A percentile compares a stretch with the other conserved stretches of the same genome.
Conservation (phyloP, 2,113 vertebrate species). For the Triplophysa siluroides region DNA sequence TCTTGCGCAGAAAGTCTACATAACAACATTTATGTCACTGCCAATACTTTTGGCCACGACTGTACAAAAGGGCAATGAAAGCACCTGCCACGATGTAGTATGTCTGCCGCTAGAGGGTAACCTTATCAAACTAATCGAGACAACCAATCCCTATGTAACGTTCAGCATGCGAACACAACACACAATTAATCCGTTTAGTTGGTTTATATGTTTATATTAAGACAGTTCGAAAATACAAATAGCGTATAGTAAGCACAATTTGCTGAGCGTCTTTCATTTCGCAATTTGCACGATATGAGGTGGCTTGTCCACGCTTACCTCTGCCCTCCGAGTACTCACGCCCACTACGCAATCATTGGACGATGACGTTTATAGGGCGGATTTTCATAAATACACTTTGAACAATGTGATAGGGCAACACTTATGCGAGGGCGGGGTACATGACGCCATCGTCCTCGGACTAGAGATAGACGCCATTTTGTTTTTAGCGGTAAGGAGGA, state of each 20-base stretch:
- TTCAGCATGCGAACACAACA: neutral
- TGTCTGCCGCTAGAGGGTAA: constrained; percentile 12
- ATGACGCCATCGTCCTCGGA: constrained; percentile 58
- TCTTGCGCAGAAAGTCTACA: too few species aligned
- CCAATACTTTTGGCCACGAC: too few species aligned
- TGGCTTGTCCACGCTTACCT: constrained; percentile 1
- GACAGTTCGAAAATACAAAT: neutral
- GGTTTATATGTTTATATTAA: neutral
- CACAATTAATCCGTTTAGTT: neutral
- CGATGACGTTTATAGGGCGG: constrained; percentile 11
- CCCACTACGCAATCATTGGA: constrained; percentile 47
- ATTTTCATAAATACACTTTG: neutral
- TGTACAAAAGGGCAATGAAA: too few species aligned
- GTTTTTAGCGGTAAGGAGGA: constrained; percentile 61
- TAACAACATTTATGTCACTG: too few species aligned
- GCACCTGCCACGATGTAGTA: neutral
- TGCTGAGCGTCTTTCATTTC: constrained; percentile 23
- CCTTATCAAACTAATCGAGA: neutral
- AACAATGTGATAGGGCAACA: constrained; percentile 48
- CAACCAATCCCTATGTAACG: neutral
- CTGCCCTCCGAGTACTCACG: neutral
- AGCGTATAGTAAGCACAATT: neutral
- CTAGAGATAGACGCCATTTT: constrained; percentile 69
- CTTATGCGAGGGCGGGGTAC: constrained; percentile 38
- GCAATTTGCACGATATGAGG: constrained; percentile 43